Evolutionary conservation across 2,888 invertebrate genomes (phyloP), one percentile per base, ranked within the genome.

Genomic region (Pristionchus exspectatus): DNA sequence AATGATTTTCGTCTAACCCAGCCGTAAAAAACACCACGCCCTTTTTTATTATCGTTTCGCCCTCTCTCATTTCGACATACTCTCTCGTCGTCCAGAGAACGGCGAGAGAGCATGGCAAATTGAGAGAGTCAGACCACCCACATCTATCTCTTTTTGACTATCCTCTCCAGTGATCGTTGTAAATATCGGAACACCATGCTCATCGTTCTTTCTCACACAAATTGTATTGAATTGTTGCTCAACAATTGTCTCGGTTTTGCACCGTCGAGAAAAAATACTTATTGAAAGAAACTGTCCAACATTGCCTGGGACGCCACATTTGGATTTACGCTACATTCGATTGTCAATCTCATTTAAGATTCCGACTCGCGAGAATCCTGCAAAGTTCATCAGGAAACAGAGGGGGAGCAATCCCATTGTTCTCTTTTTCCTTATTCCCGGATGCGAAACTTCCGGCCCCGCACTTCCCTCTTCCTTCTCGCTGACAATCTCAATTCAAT

Each of bases 91-190:
- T 3, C 9, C 44, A 44, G 44, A 44, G 44, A 50, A 50, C 44
- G 9, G 4, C 44, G 10, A 50, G 44, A 7, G 44, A 50, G 4
- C 44, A 50, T 50, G 44, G 44, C 5, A 50, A 50, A 50, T 9
- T 50, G 44, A 50, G 44, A 50, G 44, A 50, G 44, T 50, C 44
- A 9, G 44, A 50, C 44, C 44, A 50, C 44, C 44, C 7, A 50
- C 10, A 50, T 50, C 44, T 50, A 50, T 50, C 44, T 50, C 44
- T 50, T 50, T n/a, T 16, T n/a, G 12, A 18, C 12, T 27, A 38
- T 74, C 33, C 33, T 38, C 30, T 33, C 81, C 54, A 50, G 81
- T 81, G 81, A 81, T 81, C 81, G 81, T 81, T 81, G 81, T 81
- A 81, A 81, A 81, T 81, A 81, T 81, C 81, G 81, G 27, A 50